Evolutionary conservation across 2,797 vertebrate genomes (phyloP).

Genomic region (Oceanodroma leucorhoa): DNA sequence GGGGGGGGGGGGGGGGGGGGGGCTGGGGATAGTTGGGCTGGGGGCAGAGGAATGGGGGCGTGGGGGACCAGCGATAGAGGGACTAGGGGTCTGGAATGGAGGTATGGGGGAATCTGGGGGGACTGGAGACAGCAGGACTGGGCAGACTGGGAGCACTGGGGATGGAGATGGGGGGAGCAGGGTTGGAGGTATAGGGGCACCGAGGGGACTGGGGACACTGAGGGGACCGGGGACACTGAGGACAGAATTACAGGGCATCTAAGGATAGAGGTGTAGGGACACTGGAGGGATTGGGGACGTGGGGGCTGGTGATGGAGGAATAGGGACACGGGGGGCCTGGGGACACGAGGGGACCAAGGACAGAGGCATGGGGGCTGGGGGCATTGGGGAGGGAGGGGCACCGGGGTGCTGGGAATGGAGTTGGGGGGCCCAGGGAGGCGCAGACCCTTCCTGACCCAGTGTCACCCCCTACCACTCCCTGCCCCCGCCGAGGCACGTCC

Average conservation of each 20-base stretch:
- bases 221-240: background rate
- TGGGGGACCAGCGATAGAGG: rapidly evolving
- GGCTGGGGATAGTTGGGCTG: background rate
- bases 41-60: background rate
- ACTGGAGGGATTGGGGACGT: background rate
- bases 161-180: background rate
- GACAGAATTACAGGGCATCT: background rate
- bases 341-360: background rate
- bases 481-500: rapidly evolving
- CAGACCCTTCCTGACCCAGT: background rate
- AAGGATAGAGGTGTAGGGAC: background rate
- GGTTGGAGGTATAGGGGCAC: background rate
- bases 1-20: too few relatives aligned
- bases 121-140: background rate
- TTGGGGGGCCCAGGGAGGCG: rapidly evolving
- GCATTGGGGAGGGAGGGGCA: background rate
- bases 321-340: background rate
- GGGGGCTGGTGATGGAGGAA: too few relatives aligned
- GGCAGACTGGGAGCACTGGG: background rate
- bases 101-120: too few relatives aligned
- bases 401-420: background rate
- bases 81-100: background rate
- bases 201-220: background rate
- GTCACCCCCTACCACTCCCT: background rate
- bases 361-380: background rate